Evolutionary conservation across 2,797 vertebrate species (phyloP).

Genomic region (Dromococcyx pavoninus): DNA sequence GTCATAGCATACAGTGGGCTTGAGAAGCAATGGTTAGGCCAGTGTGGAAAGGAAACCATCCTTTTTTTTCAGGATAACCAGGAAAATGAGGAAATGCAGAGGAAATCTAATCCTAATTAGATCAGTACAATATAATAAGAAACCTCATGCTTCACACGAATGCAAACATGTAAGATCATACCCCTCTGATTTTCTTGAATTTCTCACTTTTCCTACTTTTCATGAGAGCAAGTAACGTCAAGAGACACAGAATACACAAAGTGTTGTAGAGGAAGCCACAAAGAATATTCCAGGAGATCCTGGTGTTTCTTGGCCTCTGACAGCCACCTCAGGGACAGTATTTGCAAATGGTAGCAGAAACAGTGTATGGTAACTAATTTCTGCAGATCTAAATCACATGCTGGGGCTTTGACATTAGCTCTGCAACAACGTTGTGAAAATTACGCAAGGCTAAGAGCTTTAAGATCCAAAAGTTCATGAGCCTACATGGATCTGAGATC

Average conservation of each 20-base stretch:
- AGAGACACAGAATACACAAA: not conserved
- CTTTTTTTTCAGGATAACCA: not conserved
- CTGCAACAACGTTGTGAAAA: not conserved
- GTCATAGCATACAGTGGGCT: not conserved
- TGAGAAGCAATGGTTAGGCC: not conserved
- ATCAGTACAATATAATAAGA: not conserved
- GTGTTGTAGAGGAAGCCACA: not conserved
- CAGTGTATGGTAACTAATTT: not conserved
- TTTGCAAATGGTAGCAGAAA: not conserved
- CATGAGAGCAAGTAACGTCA: not conserved
- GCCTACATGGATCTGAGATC: not conserved
- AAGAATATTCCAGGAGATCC: not conserved
- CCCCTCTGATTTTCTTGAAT: fast-evolving
- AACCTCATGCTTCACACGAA: not conserved
- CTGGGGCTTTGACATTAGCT: not conserved
- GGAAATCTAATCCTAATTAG: not conserved
- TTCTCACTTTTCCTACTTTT: not conserved
- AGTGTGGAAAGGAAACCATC: not conserved
- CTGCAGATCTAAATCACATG: not conserved
- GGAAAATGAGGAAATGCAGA: not conserved
- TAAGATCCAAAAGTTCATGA: not conserved
- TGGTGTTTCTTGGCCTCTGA: not conserved
- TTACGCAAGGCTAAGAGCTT: not conserved
- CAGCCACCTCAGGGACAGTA: not conserved
- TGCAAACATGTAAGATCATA: not conserved